Base-by-base conservation (phyloP, 2,113 vertebrate genomes). In the Phasianus colchicus region DNA sequence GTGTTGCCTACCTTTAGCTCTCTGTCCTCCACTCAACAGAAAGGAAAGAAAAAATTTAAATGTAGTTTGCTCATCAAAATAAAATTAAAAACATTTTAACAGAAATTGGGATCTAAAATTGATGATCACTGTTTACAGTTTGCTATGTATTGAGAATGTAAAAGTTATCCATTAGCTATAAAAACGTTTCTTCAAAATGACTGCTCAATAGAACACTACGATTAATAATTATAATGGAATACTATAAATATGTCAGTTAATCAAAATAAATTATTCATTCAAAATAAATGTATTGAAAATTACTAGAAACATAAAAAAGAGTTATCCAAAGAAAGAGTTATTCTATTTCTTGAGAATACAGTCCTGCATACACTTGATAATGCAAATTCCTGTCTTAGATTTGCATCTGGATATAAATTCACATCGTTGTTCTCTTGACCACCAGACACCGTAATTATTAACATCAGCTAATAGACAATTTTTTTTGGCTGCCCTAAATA, bases 81-180 rank as follows among this genome's bases (percentile, higher is more conserved):
- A 78, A 89, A 90, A 92, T 88, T 78, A 92, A 75, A 61, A 61
- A 32, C 45, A 72, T 52, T 82, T 42, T 7, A 90, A 40, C n/a
- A 66, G 45, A 66, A 90, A 43, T 57, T 80, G 89, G 1, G 1
- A 18, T 73, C 72, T 89, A 66, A 73, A 86, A 90, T 40, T 66
- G 34, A 73, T 50, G 86, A 58, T 57, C 32, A 55, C 43, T 60
- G 40, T 90, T 91, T 85, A 74, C 61, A 66, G 34, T 78, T 20
- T 72, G 36, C 40, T 60, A 67, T 47, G 22, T 45, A 90, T 65
- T 61, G 40, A 45, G 48, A 40, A 70, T 34, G 42, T 54, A 80
- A 55, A 93, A 84, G 65, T 69, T 90, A 76, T 76, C 88, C 71
- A 84, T 90, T 88, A 79, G 54, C 27, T 92, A n/a, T n/a, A 87